Percentiles rank a stretch among this genome's conserved stretches.
Conservation (phyloP, 2,888 invertebrate species). For the Pristionchus arcanus region DNA sequence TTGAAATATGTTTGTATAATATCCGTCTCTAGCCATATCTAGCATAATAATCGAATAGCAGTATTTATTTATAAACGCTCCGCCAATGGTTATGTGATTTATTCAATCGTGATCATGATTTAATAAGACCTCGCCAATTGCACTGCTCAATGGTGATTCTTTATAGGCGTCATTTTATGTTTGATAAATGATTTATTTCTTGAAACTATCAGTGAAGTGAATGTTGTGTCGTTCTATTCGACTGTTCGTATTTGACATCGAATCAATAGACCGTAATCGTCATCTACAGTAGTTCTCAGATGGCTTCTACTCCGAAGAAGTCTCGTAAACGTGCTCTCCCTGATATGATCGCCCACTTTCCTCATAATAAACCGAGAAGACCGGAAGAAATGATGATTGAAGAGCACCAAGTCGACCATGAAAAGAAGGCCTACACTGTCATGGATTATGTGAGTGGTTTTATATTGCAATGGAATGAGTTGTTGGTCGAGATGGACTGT, state of each 20-base stretch:
- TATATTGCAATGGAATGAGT: not conserved
- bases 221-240: slow-evolving; percentile 33
- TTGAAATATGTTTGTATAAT: not conserved
- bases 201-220: not conserved
- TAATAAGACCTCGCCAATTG: not conserved
- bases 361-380: slow-evolving; percentile 37
- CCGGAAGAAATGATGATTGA: slow-evolving; percentile 6
- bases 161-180: not conserved
- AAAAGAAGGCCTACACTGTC: slow-evolving; percentile 9
- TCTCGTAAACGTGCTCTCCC: not conserved
- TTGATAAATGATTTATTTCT: not conserved
- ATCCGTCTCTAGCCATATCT: slow-evolving; percentile 40
- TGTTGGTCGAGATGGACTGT: not conserved
- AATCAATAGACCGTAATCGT: not conserved
- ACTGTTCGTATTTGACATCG: not conserved
- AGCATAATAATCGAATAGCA: slow-evolving; percentile 24
- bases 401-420: slow-evolving; percentile 3
- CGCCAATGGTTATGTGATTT: slow-evolving; percentile 16
- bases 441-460: not conserved
- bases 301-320: slow-evolving; percentile 4
- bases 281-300: not conserved
- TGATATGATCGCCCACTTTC: slow-evolving; percentile 46
- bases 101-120: not conserved
- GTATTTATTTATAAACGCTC: not conserved
- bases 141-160: not conserved